These are phyloP conservation scores for Suricata suricatta DNA, from an alignment of 2,113 vertebrate species.

Conservation along the genomic window DNA sequence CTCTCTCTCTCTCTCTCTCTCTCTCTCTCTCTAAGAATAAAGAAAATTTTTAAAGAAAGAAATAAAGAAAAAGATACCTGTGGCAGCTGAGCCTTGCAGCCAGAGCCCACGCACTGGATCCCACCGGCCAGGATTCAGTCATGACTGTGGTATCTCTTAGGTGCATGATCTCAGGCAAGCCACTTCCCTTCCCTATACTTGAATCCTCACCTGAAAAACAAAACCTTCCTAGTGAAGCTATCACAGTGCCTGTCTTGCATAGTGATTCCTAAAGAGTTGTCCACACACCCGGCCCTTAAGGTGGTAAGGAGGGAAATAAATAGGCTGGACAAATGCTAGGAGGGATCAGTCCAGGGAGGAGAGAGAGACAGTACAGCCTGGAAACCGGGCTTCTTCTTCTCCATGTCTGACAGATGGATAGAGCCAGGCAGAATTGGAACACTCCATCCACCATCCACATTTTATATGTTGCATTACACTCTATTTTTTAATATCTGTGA, in stretches of 20 bases:
- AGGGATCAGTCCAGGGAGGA: neutral
- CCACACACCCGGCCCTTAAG: neutral
- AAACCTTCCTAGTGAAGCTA: neutral
- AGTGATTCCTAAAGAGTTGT: neutral
- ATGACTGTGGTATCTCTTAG: neutral
- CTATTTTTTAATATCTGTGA: neutral
- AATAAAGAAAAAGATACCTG: neutral
- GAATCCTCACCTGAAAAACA: neutral
- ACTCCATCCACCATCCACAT: neutral
- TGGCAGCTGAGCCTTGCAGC: neutral
- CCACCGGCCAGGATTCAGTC: neutral
- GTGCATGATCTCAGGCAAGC: neutral
- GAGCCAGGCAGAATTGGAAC: neutral
- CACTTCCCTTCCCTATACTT: neutral
- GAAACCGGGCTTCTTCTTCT: neutral
- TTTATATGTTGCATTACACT: neutral
- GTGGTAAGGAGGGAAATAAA: neutral
- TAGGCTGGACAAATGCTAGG: neutral
- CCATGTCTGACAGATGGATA: neutral
- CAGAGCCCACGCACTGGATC: neutral
- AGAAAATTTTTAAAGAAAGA: neutral
- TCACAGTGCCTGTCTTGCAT: neutral
- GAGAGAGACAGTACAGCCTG: fast-evolving
- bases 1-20: no score
- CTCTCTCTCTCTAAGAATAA: no score